Evolutionary conservation across 23 tunicate genomes (phyloP).

Genomic region (Trididemnum nubilum): DNA sequence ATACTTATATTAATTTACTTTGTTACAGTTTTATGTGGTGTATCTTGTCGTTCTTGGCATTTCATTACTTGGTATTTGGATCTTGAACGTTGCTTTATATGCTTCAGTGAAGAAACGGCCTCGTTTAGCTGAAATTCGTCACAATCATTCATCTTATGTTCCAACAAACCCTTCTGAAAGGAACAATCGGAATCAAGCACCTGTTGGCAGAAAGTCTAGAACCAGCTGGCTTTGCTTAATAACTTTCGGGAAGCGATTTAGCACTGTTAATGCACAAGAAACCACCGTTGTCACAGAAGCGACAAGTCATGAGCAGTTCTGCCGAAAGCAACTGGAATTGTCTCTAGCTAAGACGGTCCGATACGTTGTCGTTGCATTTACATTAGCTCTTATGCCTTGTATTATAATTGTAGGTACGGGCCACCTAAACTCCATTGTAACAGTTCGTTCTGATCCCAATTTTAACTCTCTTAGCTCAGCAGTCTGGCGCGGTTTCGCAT

Average conservation of each 20-base stretch:
- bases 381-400: slow-evolving; percentile 25
- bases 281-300: too few relatives aligned
- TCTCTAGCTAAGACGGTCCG: slow-evolving; percentile 27
- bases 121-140: neutral
- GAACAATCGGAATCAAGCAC: too few relatives aligned
- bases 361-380: slow-evolving; percentile 25
- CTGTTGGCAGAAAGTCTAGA: too few relatives aligned
- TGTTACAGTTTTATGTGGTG: neutral
- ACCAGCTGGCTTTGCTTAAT: too few relatives aligned
- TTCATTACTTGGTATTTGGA: neutral
- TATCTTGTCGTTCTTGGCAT: neutral
- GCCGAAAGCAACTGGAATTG: neutral
- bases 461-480: slow-evolving; percentile 37
- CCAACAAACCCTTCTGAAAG: too few relatives aligned
- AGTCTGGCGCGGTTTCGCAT: slow-evolving; percentile 38
- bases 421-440: neutral
- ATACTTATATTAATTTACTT: neutral
- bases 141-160: too few relatives aligned
- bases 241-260: too few relatives aligned
- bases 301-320: too few relatives aligned
- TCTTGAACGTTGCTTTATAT: neutral
- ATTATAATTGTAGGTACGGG: slow-evolving; percentile 23
- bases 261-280: too few relatives aligned
- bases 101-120: neutral
- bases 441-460: slow-evolving; percentile 1